Conservation (phyloP, 2,797 vertebrate genomes). For the Coregonus sp. region DNA sequence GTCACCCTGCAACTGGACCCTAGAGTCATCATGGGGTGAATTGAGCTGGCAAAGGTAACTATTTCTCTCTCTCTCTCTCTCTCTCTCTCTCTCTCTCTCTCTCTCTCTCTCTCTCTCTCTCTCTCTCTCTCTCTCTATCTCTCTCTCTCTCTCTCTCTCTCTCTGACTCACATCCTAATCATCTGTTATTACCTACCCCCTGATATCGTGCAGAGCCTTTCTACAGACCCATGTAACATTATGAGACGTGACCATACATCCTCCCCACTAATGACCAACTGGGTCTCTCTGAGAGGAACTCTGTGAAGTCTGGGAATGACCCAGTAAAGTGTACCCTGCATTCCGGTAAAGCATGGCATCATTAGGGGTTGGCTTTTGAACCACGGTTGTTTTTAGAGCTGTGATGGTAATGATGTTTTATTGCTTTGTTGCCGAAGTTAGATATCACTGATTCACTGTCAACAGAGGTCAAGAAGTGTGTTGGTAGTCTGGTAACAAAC, state of each 20-base stretch:
- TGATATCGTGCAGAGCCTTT: slow-evolving; percentile 45
- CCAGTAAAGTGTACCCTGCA: slow-evolving; percentile 60
- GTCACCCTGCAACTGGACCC: slow-evolving; percentile 27
- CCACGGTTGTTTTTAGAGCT: slow-evolving; percentile 46
- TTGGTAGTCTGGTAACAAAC: slow-evolving; percentile 17
- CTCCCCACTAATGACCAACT: slow-evolving; percentile 67
- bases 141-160: slow-evolving; percentile 8
- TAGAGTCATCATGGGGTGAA: slow-evolving; percentile 18
- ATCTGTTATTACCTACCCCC: slow-evolving; percentile 32
- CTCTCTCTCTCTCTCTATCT: slow-evolving; percentile 17
- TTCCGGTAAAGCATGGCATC: slow-evolving; percentile 61
- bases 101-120: slow-evolving; percentile 24
- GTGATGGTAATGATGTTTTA: slow-evolving; percentile 53
- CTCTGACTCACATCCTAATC: slow-evolving; percentile 61
- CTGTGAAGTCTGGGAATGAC: slow-evolving; percentile 68
- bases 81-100: slow-evolving; percentile 21
- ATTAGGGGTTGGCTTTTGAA: slow-evolving; percentile 51
- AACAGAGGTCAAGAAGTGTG: slow-evolving; percentile 7
- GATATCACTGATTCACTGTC: not conserved
- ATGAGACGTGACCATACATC: slow-evolving; percentile 50
- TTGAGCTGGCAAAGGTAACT: slow-evolving; percentile 25
- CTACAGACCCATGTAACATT: slow-evolving; percentile 34
- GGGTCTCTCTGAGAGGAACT: slow-evolving; percentile 48
- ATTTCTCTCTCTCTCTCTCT: slow-evolving; percentile 19
- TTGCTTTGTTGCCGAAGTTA: slow-evolving; percentile 33